phyloP scores from a whole-genome alignment of 2,797 vertebrate genomes.

The Streptopelia turtur region DNA sequence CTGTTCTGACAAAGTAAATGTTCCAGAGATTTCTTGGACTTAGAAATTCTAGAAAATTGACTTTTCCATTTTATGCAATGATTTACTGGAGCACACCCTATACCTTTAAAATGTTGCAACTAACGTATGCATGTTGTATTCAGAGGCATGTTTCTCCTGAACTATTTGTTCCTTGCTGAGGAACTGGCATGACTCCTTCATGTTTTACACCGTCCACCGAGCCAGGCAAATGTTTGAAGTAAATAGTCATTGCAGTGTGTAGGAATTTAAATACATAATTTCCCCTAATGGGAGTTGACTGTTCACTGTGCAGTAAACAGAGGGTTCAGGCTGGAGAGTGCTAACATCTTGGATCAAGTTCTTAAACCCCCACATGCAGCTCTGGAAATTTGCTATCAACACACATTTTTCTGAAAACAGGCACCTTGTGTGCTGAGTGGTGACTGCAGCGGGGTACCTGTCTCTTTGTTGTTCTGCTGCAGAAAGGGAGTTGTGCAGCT shows the following conservation, averaged over 20 bases:
- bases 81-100: background rate
- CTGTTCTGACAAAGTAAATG: background rate
- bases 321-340: background rate
- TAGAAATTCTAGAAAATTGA: background rate
- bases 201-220: background rate
- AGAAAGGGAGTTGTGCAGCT: background rate
- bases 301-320: background rate
- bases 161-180: background rate
- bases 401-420: background rate
- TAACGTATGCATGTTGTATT: background rate
- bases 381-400: background rate
- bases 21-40: background rate
- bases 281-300: background rate
- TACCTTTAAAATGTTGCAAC: background rate
- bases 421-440: accelerated
- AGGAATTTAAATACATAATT: constrained; percentile 33
- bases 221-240: background rate
- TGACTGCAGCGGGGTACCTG: background rate
- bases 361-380: background rate
- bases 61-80: background rate
- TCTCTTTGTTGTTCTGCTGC: background rate
- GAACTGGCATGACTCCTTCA: background rate
- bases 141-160: background rate
- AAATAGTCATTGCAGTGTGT: background rate
- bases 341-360: background rate